Evolutionary conservation across 2,888 invertebrate genomes (phyloP).

Genomic region (Pimpla rufipes): DNA sequence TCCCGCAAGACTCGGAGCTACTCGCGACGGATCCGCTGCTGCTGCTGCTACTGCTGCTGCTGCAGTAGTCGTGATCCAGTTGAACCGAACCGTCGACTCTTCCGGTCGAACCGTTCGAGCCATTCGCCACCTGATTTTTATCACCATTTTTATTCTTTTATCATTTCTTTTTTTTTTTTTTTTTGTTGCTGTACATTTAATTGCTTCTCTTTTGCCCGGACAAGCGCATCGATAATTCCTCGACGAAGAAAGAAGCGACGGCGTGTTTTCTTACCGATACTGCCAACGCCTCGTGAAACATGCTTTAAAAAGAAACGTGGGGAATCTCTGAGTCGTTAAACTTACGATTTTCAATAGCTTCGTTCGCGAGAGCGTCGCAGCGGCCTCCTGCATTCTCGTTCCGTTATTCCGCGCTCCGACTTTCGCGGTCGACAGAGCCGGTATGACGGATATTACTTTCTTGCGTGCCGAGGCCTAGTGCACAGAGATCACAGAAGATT

Average conservation of each 20-base stretch:
- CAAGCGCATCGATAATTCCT: background rate
- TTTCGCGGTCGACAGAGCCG: constrained; percentile 83
- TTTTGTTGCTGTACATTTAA: too few species aligned
- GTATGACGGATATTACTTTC: constrained; percentile 86
- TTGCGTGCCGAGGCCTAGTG: constrained; percentile 85
- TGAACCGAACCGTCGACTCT: constrained; percentile 82
- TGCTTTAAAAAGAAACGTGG: background rate
- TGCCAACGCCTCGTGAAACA: constrained; percentile 55
- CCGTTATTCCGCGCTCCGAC: constrained; percentile 77
- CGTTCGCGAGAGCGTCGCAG: constrained; percentile 80
- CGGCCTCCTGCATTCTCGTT: constrained; percentile 83
- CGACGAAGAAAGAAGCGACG: background rate
- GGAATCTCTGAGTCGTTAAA: constrained; percentile 38
- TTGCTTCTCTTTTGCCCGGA: background rate
- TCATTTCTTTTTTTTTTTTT: too few species aligned
- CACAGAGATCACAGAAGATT: constrained; percentile 45
- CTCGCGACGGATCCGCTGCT: constrained; percentile 70
- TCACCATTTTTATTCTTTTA: background rate
- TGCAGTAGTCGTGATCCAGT: constrained; percentile 88
- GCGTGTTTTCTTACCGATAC: constrained; percentile 10
- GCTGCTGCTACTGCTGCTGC: constrained; percentile 55
- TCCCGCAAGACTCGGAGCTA: constrained; percentile 74
- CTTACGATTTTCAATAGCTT: constrained; percentile 83
- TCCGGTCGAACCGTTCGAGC: constrained; percentile 62
- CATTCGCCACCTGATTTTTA: constrained; percentile 69